Percentiles rank a stretch among this genome's conserved stretches.
These are phyloP conservation scores for Rugalucina vietnamica DNA, from an alignment of 2,888 invertebrate species.

Conservation along the genomic window DNA sequence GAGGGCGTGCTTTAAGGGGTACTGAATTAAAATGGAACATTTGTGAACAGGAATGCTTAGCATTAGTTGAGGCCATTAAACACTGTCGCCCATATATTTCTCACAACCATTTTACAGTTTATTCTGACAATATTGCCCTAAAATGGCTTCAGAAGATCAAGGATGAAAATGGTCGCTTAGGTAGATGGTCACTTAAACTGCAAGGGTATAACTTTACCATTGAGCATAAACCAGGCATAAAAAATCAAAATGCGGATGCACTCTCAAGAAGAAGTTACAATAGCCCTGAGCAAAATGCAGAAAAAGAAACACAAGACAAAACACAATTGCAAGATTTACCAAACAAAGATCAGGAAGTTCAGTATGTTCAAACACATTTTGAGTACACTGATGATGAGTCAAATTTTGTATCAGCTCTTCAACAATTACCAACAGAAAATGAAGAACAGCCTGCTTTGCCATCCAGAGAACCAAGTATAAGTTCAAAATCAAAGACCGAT, in stretches of 20 bases:
- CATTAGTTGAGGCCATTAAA: conserved; percentile 58
- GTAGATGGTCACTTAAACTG: conserved; percentile 42
- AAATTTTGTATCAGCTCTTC: conserved; percentile 5
- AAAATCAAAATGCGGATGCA: conserved; percentile 48
- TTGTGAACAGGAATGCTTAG: conserved; percentile 62
- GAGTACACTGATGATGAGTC: neutral
- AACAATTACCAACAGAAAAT: conserved; percentile 17
- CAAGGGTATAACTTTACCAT: conserved; percentile 47
- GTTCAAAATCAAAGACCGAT: neutral
- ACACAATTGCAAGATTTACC: neutral
- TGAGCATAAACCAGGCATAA: conserved; percentile 37
- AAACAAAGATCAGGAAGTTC: neutral
- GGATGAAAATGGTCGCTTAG: conserved; percentile 35
- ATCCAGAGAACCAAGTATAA: neutral
- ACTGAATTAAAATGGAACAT: conserved; percentile 57
- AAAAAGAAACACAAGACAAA: neutral
- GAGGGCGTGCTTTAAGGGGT: conserved; percentile 52
- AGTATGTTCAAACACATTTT: neutral
- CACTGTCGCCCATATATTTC: conserved; percentile 57
- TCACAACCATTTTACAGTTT: conserved; percentile 41
- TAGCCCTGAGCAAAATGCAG: neutral
- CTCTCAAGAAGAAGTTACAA: conserved; percentile 38
- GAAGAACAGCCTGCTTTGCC: neutral
- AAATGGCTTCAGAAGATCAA: conserved; percentile 42
- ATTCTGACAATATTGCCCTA: conserved; percentile 54